phyloP scores from a whole-genome alignment of 2,888 invertebrate genomes.

The Frankliniella fusca region DNA sequence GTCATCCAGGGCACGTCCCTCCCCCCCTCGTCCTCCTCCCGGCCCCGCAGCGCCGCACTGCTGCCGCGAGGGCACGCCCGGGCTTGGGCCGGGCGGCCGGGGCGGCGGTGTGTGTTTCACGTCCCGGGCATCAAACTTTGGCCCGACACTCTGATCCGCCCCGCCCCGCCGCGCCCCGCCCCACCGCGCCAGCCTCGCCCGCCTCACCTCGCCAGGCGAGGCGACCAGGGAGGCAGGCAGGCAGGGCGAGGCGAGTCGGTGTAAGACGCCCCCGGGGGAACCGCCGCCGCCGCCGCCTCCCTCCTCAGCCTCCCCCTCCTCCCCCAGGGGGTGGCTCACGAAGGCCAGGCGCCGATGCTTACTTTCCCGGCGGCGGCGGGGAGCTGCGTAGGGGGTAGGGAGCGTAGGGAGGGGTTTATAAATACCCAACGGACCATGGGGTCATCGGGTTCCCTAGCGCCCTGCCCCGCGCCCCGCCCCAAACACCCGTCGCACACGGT shows the following conservation, averaged over 20 bases:
- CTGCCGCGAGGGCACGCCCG: not conserved
- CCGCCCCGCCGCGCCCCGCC: not conserved
- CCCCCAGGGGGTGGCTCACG: too few species aligned
- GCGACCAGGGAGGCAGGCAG: too few species aligned
- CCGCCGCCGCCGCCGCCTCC: not conserved
- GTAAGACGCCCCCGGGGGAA: too few species aligned
- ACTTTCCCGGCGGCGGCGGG: too few species aligned
- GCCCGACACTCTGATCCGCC: not conserved
- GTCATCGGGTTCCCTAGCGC: not conserved
- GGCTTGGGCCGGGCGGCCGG: not conserved
- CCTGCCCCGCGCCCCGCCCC: not conserved
- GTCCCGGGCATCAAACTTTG: not conserved
- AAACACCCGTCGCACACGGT: too few species aligned
- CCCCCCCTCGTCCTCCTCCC: not conserved
- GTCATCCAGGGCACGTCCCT: not conserved
- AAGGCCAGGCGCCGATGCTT: too few species aligned
- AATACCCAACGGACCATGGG: not conserved
- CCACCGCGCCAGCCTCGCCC: too few species aligned
- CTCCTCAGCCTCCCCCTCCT: not conserved
- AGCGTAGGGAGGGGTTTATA: not conserved
- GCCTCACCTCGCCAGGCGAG: too few species aligned
- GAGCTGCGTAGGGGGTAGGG: too few species aligned
- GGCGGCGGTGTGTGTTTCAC: slow-evolving; percentile 6
- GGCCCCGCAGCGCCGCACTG: not conserved
- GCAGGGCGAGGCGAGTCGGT: too few species aligned